Evolutionary conservation across 2,888 invertebrate genomes (phyloP), one percentile per base, ranked within the genome.

Genomic region (Cremastinae sp.): DNA sequence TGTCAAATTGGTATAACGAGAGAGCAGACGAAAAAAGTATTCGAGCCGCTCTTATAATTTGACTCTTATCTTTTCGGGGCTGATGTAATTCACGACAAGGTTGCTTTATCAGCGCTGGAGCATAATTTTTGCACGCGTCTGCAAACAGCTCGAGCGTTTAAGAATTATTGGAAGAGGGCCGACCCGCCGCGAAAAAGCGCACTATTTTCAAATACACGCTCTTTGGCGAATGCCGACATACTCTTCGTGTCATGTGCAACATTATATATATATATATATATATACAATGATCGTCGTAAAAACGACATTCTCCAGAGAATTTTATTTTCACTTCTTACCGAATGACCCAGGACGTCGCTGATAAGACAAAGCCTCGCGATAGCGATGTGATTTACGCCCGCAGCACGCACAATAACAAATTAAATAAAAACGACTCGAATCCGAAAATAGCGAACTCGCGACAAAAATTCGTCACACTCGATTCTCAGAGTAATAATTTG

Each of bases 291-390:
- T 7, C 12, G 9, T 10, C 16, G 12, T 34, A 54, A 54, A 34
- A 18, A 12, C 12, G 10, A 41, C 14, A 10, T 53, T 34, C n/a
- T 20, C 1, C 16, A 53, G 65, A 22, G 34, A n/a, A 41, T 51
- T 53, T 9, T 16, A 45, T 10, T 10, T 3, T 16, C 51, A 53
- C 51, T 56, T 69, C 49, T 51, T 34, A 38, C 43, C 43, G 28
- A 14, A 59, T 43, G 18, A 74, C 65, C 56, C 38, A 49, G 34
- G 20, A n/a, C 34, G 58, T 69, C 49, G 41, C 69, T 62, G 74
- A 78, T 78, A 78, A 79, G 72, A 70, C 59, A 58, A 76, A 78
- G 75, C 75, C 74, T 61, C 45, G n/a, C n/a, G 47, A 18, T 47
- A 58, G 41, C 65, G 69, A 66, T 53, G 74, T 78, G 76, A 79